Evolutionary conservation across 2,797 vertebrate genomes (phyloP), one percentile per base, ranked within the genome.

Genomic region (Crenichthys baileyi): DNA sequence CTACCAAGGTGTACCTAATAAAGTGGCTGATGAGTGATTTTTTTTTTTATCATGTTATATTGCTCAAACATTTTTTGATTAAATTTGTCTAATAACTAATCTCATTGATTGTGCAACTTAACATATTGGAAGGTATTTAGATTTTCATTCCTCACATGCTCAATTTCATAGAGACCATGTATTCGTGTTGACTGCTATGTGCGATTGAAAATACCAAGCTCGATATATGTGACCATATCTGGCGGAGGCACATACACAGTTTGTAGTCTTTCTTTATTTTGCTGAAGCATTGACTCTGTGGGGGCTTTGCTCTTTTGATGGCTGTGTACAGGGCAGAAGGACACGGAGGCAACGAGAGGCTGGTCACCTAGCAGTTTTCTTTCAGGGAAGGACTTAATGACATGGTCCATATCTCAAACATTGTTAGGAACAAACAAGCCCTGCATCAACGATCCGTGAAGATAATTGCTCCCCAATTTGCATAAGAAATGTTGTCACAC

Each of bases 381-480:
- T 84, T 70, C 53, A 72, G 85, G 74, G 77, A 90, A 86, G 81
- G 84, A 86, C 83, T 90, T 89, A 89, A 90, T 88, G 90, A 92
- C 89, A 88, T 77, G 83, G 84, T 94, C 87, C 77, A 92, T 92
- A 93, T 87, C 58, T 70, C 88, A 93, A 92, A 93, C 92, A 93
- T 85, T 91, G 92, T 90, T 88, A 79, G 84, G 82, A 87, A 90
- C 89, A 93, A 94, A 93, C 92, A 92, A 87, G 77, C 83, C 77
- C 87, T 82, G 87, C 83, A 86, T 90, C 88, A 86, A 36, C 91
- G 89, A 94, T 92, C 87, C 87, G 85, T 88, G 58, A 73, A 93
- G 93, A 93, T 94, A 92, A 95, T 92, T 93, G 80, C 91, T 85
- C 79, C 84, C 51, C 80, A 85, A 94, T 93, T 91, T 93, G 92